phyloP scores from a whole-genome alignment of 2,888 invertebrate genomes.

The Galeopsomyia nigrocyanea region DNA sequence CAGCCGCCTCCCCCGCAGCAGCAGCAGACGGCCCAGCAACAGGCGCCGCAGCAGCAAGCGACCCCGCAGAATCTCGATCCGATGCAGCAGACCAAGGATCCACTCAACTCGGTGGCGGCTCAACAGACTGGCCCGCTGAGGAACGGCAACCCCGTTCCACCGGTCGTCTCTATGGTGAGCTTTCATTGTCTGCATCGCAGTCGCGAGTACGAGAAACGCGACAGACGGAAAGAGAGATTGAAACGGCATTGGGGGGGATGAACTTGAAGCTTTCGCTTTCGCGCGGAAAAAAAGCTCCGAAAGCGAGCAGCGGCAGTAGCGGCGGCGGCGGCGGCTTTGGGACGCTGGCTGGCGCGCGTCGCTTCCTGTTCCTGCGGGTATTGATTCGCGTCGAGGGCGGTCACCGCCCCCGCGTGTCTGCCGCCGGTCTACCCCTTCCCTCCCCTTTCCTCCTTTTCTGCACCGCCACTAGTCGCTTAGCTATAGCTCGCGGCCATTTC shows the following conservation, averaged over 20 bases:
- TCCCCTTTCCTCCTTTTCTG: constrained; percentile 44
- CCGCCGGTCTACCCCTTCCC: constrained; percentile 65
- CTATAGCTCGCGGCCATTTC: constrained; percentile 24
- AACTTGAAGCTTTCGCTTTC: constrained; percentile 20
- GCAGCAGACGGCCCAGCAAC: constrained; percentile 55
- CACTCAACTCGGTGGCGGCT: constrained; percentile 63
- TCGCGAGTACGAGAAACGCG: neutral
- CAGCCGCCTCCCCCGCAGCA: constrained; percentile 54
- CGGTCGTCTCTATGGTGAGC: constrained; percentile 67
- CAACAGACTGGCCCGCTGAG: constrained; percentile 65
- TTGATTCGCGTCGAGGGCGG: constrained; percentile 67
- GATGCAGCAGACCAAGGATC: constrained; percentile 68
- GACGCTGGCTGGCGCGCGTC: constrained; percentile 13
- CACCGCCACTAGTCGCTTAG: neutral
- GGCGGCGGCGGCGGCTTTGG: neutral
- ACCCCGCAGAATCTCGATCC: constrained; percentile 60
- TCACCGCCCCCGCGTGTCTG: constrained; percentile 69
- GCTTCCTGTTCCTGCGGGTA: constrained; percentile 69
- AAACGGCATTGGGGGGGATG: no score
- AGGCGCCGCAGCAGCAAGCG: constrained; percentile 55
- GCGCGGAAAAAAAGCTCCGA: neutral
- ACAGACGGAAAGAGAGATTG: no score
- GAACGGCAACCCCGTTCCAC: constrained; percentile 66
- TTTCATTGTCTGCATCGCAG: neutral
- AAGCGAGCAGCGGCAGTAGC: neutral